A percentile compares a stretch with the other conserved stretches of the same genome.
Conservation (phyloP, 2,797 vertebrate genomes). For the Polyboroides typus region DNA sequence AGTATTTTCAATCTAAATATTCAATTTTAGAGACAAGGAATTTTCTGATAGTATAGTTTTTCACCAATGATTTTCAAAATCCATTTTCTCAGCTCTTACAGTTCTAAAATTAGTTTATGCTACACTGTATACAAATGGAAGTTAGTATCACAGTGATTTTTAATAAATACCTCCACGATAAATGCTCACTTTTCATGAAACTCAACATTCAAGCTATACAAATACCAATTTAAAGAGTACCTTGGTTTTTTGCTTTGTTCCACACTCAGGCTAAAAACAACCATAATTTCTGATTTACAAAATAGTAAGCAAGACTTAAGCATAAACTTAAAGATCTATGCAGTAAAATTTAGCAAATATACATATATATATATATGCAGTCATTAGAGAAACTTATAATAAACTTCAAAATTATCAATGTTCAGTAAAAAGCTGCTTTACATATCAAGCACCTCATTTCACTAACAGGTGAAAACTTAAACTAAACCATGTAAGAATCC, state of each 20-base stretch:
- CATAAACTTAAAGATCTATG: not conserved
- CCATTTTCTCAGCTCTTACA: not conserved
- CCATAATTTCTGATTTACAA: not conserved
- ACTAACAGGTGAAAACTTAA: not conserved
- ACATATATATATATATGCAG: not conserved
- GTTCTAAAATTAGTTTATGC: not conserved
- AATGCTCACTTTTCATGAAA: not conserved
- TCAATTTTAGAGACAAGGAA: not conserved
- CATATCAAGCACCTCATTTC: not conserved
- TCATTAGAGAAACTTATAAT: not conserved
- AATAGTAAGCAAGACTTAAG: not conserved
- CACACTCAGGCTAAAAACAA: not conserved
- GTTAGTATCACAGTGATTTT: not conserved
- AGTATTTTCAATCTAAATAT: not conserved
- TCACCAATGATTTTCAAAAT: not conserved
- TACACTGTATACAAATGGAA: not conserved
- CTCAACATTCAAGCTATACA: not conserved
- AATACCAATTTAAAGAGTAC: not conserved
- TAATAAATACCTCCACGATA: not conserved
- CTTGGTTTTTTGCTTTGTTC: not conserved
- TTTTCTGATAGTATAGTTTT: not conserved
- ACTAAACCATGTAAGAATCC: not conserved
- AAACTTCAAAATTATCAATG: not conserved
- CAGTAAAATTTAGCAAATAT: not conserved
- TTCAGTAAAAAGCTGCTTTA: not conserved